Percentiles rank a stretch among this genome's conserved stretches.
Evolutionary conservation across 2,113 vertebrate genomes (phyloP).

Genomic region (Charina bottae): DNA sequence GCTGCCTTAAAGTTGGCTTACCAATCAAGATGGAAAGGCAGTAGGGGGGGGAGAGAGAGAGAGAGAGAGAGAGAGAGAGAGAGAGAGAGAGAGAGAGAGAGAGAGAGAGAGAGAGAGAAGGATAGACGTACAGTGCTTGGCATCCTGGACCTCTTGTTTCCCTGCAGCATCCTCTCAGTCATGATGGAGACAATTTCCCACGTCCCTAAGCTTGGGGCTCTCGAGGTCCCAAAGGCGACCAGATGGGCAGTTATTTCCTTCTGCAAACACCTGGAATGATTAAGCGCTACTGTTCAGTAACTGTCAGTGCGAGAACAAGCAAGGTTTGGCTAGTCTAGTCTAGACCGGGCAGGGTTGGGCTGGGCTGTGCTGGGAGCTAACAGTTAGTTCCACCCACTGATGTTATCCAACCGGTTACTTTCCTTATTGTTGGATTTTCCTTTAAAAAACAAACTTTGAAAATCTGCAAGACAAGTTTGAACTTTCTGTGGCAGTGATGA

Average conservation of each 20-base stretch:
- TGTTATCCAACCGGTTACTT: constrained; percentile 64
- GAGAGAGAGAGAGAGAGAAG: not conserved
- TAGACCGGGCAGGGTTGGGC: constrained; percentile 42
- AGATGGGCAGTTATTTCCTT: constrained; percentile 16
- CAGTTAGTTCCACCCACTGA: constrained; percentile 55
- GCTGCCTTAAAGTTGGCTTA: not conserved
- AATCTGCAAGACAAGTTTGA: not conserved
- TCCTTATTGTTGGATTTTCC: constrained; percentile 40
- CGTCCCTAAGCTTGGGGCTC: constrained; percentile 35
- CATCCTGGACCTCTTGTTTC: constrained; percentile 33
- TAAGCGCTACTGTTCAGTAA: not conserved
- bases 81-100: not conserved
- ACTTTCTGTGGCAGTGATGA: not conserved
- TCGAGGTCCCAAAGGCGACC: not conserved
- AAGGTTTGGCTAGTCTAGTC: not conserved
- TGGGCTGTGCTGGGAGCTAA: constrained; percentile 28
- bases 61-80: not conserved
- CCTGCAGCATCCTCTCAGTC: constrained; percentile 61
- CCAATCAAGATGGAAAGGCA: not conserved
- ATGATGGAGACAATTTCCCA: constrained; percentile 42
- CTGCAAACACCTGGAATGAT: not conserved
- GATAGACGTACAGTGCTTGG: constrained; percentile 51
- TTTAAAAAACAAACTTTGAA: constrained; percentile 6
- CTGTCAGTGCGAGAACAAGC: not conserved
- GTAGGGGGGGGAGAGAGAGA: not conserved